These are phyloP conservation scores for Maccullochella peelii DNA, from an alignment of 2,113 vertebrate species.

Conservation along the genomic window DNA sequence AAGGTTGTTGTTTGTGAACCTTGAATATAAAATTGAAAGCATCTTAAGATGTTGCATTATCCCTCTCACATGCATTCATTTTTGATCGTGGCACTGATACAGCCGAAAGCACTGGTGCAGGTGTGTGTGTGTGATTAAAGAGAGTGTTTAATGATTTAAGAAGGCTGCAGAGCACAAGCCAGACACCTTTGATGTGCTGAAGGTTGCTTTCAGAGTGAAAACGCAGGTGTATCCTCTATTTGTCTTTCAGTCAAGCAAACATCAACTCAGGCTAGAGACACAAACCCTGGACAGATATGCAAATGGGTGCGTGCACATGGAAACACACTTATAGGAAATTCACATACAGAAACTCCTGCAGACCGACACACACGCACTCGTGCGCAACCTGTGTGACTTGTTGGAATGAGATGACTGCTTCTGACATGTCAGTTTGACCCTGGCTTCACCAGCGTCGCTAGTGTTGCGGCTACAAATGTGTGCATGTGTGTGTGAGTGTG, in stretches of 20 bases:
- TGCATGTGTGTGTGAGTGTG: slow-evolving; percentile 10
- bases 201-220: slow-evolving; percentile 33
- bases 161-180: slow-evolving; percentile 35
- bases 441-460: slow-evolving; percentile 19
- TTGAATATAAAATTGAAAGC: background rate
- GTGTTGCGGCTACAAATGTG: slow-evolving; percentile 13
- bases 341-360: background rate
- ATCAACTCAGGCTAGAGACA: slow-evolving; percentile 9
- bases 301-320: background rate
- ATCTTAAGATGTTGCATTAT: slow-evolving; percentile 15
- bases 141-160: slow-evolving; percentile 60
- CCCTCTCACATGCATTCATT: slow-evolving; percentile 2
- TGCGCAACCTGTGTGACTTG: background rate
- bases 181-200: slow-evolving; percentile 54
- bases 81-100: background rate
- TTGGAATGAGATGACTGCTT: slow-evolving; percentile 44
- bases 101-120: slow-evolving; percentile 22
- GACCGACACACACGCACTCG: background rate
- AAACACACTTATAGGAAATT: background rate
- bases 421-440: slow-evolving; percentile 69
- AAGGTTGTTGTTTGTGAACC: background rate
- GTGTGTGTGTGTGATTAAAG: slow-evolving; percentile 60
- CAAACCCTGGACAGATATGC: background rate
- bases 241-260: slow-evolving; percentile 48
- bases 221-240: slow-evolving; percentile 32